A percentile compares a stretch with the other conserved stretches of the same genome.
Conservation (phyloP, 2,888 invertebrate species). For the Cryptocephalus primarius region DNA sequence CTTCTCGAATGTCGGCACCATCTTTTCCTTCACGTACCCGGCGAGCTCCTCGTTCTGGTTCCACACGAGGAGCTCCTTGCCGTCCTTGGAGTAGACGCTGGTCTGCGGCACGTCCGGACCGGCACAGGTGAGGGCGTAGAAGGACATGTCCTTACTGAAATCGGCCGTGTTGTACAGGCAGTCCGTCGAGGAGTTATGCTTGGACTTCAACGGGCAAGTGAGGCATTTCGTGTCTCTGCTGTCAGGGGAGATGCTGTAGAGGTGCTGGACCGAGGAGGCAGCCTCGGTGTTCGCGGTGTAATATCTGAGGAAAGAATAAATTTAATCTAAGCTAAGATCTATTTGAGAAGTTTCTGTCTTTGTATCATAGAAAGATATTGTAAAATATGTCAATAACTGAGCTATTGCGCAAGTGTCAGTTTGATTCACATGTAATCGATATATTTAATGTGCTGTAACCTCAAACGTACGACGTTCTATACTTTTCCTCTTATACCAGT, state of each 20-base stretch:
- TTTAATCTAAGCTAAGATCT: no score
- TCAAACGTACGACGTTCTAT: no score
- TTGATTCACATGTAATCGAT: no score
- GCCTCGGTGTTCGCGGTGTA: conserved; percentile 69
- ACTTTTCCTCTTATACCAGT: no score
- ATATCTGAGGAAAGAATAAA: conserved; percentile 49
- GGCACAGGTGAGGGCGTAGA: conserved; percentile 65
- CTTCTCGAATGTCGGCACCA: conserved; percentile 48
- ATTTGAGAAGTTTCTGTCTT: no score
- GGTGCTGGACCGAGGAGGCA: conserved; percentile 68
- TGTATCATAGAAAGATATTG: no score
- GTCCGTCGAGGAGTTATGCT: conserved; percentile 35
- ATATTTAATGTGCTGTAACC: no score
- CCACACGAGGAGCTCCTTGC: conserved; percentile 38
- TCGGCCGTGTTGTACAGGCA: conserved; percentile 61
- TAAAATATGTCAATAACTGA: no score
- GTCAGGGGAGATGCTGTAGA: conserved; percentile 60
- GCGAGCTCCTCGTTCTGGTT: conserved; percentile 52
- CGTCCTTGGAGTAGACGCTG: neutral
- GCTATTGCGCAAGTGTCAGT: no score
- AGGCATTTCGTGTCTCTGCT: conserved; percentile 52
- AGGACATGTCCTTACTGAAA: conserved; percentile 54
- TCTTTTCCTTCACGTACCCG: conserved; percentile 38
- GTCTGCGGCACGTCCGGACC: conserved; percentile 76
- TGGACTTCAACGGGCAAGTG: conserved; percentile 56